These are phyloP conservation scores for Beris morrisii DNA, from an alignment of 2,888 invertebrate genomes.

Conservation along the genomic window DNA sequence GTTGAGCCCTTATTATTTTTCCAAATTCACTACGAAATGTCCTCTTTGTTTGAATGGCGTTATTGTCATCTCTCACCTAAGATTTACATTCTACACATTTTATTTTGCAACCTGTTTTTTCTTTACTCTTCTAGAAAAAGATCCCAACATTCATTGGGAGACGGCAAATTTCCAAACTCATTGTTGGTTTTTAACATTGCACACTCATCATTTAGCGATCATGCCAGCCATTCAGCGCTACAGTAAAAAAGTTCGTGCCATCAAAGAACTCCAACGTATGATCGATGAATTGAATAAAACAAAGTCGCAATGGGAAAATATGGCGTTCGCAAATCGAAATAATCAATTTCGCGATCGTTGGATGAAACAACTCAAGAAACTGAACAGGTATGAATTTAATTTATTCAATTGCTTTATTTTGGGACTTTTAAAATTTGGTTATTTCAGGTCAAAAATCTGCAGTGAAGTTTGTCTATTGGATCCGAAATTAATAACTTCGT, in stretches of 20 bases:
- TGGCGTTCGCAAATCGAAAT: constrained; percentile 75
- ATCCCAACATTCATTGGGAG: constrained; percentile 65
- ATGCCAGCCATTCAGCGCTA: constrained; percentile 87
- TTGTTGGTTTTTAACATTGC: constrained; percentile 95
- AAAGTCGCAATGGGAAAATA: constrained; percentile 80
- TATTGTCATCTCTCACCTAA: too few species aligned
- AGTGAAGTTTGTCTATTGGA: constrained; percentile 89
- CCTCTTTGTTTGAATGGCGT: too few species aligned
- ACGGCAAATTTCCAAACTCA: constrained; percentile 92
- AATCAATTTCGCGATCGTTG: constrained; percentile 82
- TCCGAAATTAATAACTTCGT: constrained; percentile 76
- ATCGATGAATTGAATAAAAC: constrained; percentile 81
- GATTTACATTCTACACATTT: too few species aligned
- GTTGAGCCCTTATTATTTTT: too few species aligned
- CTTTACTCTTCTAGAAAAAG: constrained; percentile 54
- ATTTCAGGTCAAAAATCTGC: constrained; percentile 79
- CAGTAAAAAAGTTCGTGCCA: constrained; percentile 67
- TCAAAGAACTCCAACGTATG: constrained; percentile 81
- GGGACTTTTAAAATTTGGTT: neutral
- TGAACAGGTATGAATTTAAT: constrained; percentile 61
- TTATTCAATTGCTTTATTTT: neutral
- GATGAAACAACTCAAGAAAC: constrained; percentile 81
- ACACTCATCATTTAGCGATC: constrained; percentile 90
- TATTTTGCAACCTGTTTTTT: too few species aligned
- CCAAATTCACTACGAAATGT: too few species aligned